Percentiles rank a stretch among this genome's conserved stretches.
phyloP scores from a whole-genome alignment of 2,797 vertebrate species.

The Lepilemur ruficaudatus region DNA sequence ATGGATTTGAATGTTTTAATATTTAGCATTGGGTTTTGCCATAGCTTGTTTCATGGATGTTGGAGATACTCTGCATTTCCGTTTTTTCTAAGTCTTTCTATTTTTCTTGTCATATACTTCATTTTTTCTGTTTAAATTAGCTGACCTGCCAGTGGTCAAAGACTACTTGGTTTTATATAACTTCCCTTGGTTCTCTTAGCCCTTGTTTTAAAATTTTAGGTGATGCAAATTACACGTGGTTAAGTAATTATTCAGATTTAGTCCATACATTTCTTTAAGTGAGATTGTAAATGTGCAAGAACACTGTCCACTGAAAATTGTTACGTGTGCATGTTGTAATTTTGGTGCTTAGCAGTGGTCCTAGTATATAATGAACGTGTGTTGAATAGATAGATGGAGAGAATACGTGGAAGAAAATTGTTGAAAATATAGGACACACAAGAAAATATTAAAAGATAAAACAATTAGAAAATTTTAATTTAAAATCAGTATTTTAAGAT shows the following conservation, averaged over 20 bases:
- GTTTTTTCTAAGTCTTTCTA: neutral
- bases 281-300: neutral
- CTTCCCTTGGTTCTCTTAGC: neutral
- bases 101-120: neutral
- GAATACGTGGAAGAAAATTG: neutral
- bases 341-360: neutral
- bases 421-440: neutral
- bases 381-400: neutral
- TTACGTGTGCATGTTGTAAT: neutral
- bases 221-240: neutral
- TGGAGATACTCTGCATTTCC: neutral
- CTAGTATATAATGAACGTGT: neutral
- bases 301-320: neutral
- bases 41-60: neutral
- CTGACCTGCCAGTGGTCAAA: neutral
- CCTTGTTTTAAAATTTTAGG: slow-evolving; percentile 1
- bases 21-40: neutral
- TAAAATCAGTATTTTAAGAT: neutral
- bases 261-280: neutral
- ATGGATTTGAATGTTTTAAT: neutral
- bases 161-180: neutral
- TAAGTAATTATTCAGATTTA: neutral
- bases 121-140: neutral
- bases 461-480: neutral
- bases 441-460: slow-evolving; percentile 14